These are phyloP conservation scores for Miichthys miiuy DNA, from an alignment of 2,797 vertebrate genomes.

Conservation along the genomic window DNA sequence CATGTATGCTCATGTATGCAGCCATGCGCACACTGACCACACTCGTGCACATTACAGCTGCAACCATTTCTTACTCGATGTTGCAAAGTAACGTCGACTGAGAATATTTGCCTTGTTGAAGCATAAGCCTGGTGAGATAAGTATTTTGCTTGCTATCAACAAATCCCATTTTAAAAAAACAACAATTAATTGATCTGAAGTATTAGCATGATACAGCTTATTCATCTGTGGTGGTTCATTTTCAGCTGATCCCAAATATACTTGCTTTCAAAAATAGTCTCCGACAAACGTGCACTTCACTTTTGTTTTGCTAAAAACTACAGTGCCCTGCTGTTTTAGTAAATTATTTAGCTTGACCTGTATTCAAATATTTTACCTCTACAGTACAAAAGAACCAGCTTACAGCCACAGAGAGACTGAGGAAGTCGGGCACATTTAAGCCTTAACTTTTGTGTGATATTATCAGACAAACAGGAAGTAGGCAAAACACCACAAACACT, in stretches of 20 bases:
- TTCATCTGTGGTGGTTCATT: background rate
- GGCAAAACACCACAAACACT: too few species aligned
- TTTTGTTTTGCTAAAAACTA: background rate
- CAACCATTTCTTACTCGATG: slow-evolving; percentile 10
- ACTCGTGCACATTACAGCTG: slow-evolving; percentile 47
- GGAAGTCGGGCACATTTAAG: background rate
- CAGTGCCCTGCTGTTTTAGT: background rate
- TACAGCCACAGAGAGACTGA: background rate
- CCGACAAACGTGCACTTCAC: background rate
- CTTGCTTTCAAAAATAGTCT: background rate
- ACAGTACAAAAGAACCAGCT: background rate
- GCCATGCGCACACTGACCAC: slow-evolving; percentile 28
- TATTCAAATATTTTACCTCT: background rate
- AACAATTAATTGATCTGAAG: background rate
- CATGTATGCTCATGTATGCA: slow-evolving; percentile 41
- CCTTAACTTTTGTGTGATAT: background rate
- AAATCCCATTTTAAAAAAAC: background rate
- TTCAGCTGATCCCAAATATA: background rate
- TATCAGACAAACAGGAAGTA: background rate
- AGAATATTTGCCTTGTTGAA: slow-evolving; percentile 1
- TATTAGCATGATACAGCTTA: background rate
- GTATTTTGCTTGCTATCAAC: background rate
- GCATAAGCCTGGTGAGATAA: background rate
- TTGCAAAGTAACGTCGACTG: background rate
- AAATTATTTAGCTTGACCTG: background rate